A percentile compares a stretch with the other conserved stretches of the same genome.
phyloP scores from a whole-genome alignment of 2,888 invertebrate species.

The Drosophila mercatorum region DNA sequence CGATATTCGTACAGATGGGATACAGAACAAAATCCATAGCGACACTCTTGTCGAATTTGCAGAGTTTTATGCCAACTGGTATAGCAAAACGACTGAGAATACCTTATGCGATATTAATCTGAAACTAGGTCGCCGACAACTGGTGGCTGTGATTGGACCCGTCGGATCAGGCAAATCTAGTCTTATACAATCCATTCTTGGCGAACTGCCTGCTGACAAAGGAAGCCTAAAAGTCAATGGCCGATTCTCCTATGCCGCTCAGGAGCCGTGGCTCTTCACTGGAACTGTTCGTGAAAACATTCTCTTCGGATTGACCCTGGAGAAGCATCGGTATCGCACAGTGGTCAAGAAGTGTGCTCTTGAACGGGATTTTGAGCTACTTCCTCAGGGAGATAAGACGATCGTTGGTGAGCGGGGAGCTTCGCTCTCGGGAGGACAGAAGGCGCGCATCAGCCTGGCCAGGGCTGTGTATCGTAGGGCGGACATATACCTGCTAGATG shows the following conservation, averaged over 20 bases:
- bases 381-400: slow-evolving; percentile 87
- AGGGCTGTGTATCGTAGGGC: slow-evolving; percentile 94
- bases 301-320: slow-evolving; percentile 87
- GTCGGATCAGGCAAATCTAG: slow-evolving; percentile 88
- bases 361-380: slow-evolving; percentile 86
- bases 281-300: slow-evolving; percentile 88
- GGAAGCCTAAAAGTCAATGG: slow-evolving; percentile 87
- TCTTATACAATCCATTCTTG: slow-evolving; percentile 86
- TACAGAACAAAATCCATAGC: no score
- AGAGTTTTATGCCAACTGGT: slow-evolving; percentile 89
- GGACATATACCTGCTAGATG: slow-evolving; percentile 94
- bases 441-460: slow-evolving; percentile 94
- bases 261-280: slow-evolving; percentile 93
- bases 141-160: slow-evolving; percentile 89
- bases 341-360: slow-evolving; percentile 85
- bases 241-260: slow-evolving; percentile 89
- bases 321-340: slow-evolving; percentile 86
- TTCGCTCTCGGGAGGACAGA: slow-evolving; percentile 93
- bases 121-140: slow-evolving; percentile 87
- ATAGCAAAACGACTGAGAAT: slow-evolving; percentile 86
- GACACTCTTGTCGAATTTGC: slow-evolving; percentile 85
- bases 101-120: slow-evolving; percentile 88
- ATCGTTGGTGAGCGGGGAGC: slow-evolving; percentile 92
- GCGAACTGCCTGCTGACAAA: slow-evolving; percentile 85
- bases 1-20: no score